Base-by-base conservation (phyloP, 2,888 invertebrate species). In the Thecophora atra region DNA sequence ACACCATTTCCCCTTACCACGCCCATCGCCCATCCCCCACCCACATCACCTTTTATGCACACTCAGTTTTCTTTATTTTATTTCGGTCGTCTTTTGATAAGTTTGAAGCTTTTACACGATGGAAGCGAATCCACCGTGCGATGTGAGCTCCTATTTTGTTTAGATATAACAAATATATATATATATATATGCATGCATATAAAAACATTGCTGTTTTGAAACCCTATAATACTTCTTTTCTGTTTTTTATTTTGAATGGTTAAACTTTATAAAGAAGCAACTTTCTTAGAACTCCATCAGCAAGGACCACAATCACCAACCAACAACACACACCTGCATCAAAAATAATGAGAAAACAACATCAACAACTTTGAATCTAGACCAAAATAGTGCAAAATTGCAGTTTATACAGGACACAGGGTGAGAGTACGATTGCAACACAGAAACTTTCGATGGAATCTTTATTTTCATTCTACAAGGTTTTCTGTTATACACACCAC, bases 91-190 rank as follows among this genome's bases (percentile, higher is more conserved):
- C 19, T 60, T 26, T 60, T 60, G n/a, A n/a, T 30, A 60, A 60
- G 19, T 44, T 63, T 13, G 56, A 63, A 63, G 44, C 11, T 63
- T 21, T 37, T n/a, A 26, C 30, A 60, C n/a, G 28, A 30, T 42
- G 44, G 37, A 63, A 63, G 63, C 21, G 21, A 42, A 37, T 44
- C 17, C 19, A 63, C 17, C 26, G n/a, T 60, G 60, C 30, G 30
- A 60, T 60, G 8, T 11, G n/a, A 60, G 26, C 19, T 5, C n/a
- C n/a, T 17, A n/a, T n/a, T n/a, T 60, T 26, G 13, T 26, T 13
- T 15, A 56, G 26, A 19, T 24, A 56, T n/a, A 13, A n/a, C 30
- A 30, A 6, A 30, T 30, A 30, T n/a, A 60, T 15, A 30, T 11
- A 30, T 30, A 60, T 19, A n/a, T 30, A 60, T 30, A 60, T n/a